Percentiles rank a stretch among this genome's conserved stretches.
phyloP scores from a whole-genome alignment of 1,140 invertebrate genomes.

The Druon quercuslanigerum region DNA sequence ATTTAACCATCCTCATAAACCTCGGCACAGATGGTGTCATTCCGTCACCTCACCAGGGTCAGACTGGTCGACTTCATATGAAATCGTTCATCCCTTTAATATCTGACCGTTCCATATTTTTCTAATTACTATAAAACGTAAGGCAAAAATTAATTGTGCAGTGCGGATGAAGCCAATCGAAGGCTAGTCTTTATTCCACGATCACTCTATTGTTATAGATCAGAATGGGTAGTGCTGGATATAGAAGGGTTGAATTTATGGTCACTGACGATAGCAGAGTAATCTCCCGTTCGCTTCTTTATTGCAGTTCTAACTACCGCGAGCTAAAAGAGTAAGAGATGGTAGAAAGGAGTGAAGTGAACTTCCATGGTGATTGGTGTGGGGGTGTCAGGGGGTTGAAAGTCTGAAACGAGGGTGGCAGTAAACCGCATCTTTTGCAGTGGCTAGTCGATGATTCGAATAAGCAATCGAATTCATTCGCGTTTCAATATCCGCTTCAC shows the following conservation, averaged over 20 bases:
- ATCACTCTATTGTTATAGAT: slow-evolving; percentile 15
- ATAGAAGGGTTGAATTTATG: slow-evolving; percentile 29
- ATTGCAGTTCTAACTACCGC: slow-evolving; percentile 24
- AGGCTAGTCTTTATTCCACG: slow-evolving; percentile 17
- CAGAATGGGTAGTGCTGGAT: slow-evolving; percentile 23
- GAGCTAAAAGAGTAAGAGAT: slow-evolving; percentile 11
- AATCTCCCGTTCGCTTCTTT: slow-evolving; percentile 29
- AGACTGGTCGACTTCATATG: too few species aligned
- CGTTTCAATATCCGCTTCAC: slow-evolving; percentile 23
- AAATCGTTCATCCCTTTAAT: too few species aligned
- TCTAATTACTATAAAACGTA: neutral
- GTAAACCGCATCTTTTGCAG: neutral
- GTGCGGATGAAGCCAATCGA: slow-evolving; percentile 18
- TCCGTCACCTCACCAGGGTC: too few species aligned
- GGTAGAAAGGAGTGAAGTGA: slow-evolving; percentile 24
- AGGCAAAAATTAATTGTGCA: slow-evolving; percentile 2
- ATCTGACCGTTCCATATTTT: neutral
- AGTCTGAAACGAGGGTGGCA: slow-evolving; percentile 1
- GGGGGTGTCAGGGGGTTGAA: neutral
- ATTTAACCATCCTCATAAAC: too few species aligned
- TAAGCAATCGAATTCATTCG: slow-evolving; percentile 26
- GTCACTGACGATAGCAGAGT: slow-evolving; percentile 27
- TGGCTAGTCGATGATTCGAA: neutral
- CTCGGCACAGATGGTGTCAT: too few species aligned
- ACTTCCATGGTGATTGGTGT: slow-evolving; percentile 8